Evolutionary conservation across 2,888 invertebrate genomes (phyloP).

Genomic region (Himalopsyche kuldschensis): DNA sequence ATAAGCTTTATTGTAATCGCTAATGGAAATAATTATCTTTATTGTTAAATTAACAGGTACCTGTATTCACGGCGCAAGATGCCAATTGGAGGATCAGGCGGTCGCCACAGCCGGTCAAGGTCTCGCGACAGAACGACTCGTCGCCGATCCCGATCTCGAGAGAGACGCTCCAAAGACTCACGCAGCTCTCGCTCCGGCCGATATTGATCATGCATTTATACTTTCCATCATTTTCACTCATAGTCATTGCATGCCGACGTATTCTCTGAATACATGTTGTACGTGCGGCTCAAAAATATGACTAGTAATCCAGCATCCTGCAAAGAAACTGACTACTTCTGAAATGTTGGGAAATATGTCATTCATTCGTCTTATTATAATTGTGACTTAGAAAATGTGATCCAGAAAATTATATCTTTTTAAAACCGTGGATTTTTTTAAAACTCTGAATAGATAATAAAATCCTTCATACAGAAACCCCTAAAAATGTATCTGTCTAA

Average conservation of each 20-base stretch:
- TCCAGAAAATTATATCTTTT: too few species aligned
- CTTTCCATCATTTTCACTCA: not conserved
- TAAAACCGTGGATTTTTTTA: too few species aligned
- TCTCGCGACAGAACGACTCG: slow-evolving; percentile 47
- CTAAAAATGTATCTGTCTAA: too few species aligned
- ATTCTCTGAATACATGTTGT: not conserved
- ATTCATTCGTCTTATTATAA: too few species aligned
- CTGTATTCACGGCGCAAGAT: slow-evolving; percentile 70
- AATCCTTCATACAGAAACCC: too few species aligned
- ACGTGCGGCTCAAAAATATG: not conserved
- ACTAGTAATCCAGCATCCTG: not conserved
- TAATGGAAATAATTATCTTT: not conserved
- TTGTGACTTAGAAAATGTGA: too few species aligned
- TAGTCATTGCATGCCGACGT: not conserved
- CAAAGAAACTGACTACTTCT: too few species aligned
- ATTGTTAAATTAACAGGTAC: slow-evolving; percentile 54
- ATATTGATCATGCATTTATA: slow-evolving; percentile 46
- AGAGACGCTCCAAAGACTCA: slow-evolving; percentile 54
- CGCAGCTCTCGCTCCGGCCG: slow-evolving; percentile 61
- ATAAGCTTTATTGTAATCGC: not conserved
- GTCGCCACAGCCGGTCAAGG: slow-evolving; percentile 42
- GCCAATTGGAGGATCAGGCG: slow-evolving; percentile 44
- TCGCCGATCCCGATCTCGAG: slow-evolving; percentile 47
- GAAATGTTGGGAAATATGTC: too few species aligned
- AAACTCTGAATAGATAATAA: too few species aligned